A percentile compares a stretch with the other conserved stretches of the same genome.
Conservation (phyloP, 2,888 invertebrate species). For the Didymodactylos carnosus region DNA sequence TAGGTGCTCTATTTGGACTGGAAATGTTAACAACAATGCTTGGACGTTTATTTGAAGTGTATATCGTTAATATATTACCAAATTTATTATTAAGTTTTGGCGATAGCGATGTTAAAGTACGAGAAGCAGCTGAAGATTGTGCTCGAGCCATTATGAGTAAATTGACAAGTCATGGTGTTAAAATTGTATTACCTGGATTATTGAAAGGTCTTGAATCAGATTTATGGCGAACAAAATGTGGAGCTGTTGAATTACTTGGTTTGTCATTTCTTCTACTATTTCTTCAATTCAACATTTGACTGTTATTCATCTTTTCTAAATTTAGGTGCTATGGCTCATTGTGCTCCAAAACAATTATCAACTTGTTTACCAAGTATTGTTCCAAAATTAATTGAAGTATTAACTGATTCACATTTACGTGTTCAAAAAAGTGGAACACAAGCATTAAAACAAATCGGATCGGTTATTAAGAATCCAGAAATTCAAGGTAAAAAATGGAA, state of each 20-base stretch:
- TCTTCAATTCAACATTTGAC: background rate
- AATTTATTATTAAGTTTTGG: slow-evolving; percentile 84
- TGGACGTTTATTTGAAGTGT: slow-evolving; percentile 89
- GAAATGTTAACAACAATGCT: slow-evolving; percentile 30
- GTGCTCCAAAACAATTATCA: slow-evolving; percentile 92
- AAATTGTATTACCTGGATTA: slow-evolving; percentile 77
- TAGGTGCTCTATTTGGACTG: slow-evolving; percentile 9
- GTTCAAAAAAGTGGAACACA: slow-evolving; percentile 90
- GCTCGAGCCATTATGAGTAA: slow-evolving; percentile 76
- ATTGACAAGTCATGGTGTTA: slow-evolving; percentile 86
- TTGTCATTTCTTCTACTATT: background rate
- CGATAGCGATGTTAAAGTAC: slow-evolving; percentile 73
- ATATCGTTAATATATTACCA: slow-evolving; percentile 86
- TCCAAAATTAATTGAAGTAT: slow-evolving; percentile 80
- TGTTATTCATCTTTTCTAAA: background rate
- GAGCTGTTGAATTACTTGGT: slow-evolving; percentile 23
- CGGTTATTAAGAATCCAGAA: slow-evolving; percentile 92
- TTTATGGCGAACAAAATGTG: slow-evolving; percentile 80
- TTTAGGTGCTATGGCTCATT: slow-evolving; percentile 82
- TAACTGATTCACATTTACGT: slow-evolving; percentile 88
- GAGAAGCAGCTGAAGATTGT: slow-evolving; percentile 78
- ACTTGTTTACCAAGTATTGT: slow-evolving; percentile 93
- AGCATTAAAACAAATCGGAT: slow-evolving; percentile 81
- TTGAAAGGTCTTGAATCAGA: slow-evolving; percentile 83
- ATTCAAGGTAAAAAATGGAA: slow-evolving; percentile 40